phyloP scores from a whole-genome alignment of 1,140 invertebrate species.

The Psilanteris sp. region DNA sequence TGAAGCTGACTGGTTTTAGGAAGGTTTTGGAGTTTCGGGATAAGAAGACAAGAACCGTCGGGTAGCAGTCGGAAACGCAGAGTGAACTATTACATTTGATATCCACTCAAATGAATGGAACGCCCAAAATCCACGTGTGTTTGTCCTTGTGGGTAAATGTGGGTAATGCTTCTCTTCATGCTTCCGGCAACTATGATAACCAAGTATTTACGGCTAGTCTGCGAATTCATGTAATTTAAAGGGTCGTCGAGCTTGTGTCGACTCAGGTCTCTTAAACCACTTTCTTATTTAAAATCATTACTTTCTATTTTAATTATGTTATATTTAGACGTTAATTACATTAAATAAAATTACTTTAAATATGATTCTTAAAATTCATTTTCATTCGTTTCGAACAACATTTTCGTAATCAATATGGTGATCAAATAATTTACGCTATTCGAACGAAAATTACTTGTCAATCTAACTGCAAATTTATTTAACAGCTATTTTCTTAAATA shows the following conservation, averaged over 20 bases:
- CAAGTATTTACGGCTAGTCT: slow-evolving; percentile 76
- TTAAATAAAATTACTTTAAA: too few relatives aligned
- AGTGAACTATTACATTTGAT: slow-evolving; percentile 70
- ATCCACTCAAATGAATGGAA: slow-evolving; percentile 71
- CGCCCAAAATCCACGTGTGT: slow-evolving; percentile 53
- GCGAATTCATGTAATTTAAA: slow-evolving; percentile 76
- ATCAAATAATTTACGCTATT: too few relatives aligned
- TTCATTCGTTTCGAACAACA: too few relatives aligned
- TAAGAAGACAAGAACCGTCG: slow-evolving; percentile 58
- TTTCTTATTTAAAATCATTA: slow-evolving; percentile 25
- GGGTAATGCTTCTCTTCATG: slow-evolving; percentile 69
- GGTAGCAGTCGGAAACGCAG: slow-evolving; percentile 47
- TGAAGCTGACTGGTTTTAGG: slow-evolving; percentile 20
- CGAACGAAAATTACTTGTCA: too few relatives aligned
- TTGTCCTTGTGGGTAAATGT: slow-evolving; percentile 71
- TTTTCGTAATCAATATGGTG: too few relatives aligned
- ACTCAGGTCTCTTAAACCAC: slow-evolving; percentile 1
- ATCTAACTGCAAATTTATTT: too few relatives aligned
- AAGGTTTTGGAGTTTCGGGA: slow-evolving; percentile 37
- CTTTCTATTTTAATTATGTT: too few relatives aligned
- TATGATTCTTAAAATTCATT: too few relatives aligned
- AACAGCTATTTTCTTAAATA: too few relatives aligned
- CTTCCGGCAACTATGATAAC: slow-evolving; percentile 68
- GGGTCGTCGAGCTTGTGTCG: slow-evolving; percentile 44
- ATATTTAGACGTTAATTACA: too few relatives aligned